Evolutionary conservation across 2,888 invertebrate genomes (phyloP).

Genomic region (Leptothorax acervorum): DNA sequence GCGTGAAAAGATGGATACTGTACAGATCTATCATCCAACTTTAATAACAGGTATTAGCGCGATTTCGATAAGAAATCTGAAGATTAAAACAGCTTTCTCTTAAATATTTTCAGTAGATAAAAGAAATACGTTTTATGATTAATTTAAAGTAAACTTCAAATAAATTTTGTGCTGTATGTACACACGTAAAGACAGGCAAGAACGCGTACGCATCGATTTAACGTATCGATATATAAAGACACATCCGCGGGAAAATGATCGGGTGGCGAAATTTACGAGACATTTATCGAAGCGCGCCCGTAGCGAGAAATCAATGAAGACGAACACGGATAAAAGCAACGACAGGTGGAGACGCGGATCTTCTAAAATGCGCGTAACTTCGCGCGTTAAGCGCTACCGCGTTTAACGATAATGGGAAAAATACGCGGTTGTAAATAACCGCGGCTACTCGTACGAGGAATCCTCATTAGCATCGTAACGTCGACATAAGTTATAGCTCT

Average conservation of each 20-base stretch:
- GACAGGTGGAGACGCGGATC: constrained; percentile 28
- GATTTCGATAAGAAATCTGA: neutral
- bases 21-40: neutral
- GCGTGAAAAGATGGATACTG: neutral
- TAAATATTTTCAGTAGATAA: neutral
- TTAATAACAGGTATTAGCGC: neutral
- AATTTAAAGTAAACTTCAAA: neutral
- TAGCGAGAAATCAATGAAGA: constrained; percentile 44
- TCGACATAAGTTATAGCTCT: constrained; percentile 79
- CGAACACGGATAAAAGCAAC: constrained; percentile 26
- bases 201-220: constrained; percentile 2
- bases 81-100: constrained; percentile 10
- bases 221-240: constrained; percentile 24
- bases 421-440: constrained; percentile 70
- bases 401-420: constrained; percentile 62
- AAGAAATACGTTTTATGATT: neutral
- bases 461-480: constrained; percentile 81
- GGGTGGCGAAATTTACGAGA: constrained; percentile 35
- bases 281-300: constrained; percentile 35
- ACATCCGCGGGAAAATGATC: constrained; percentile 11
- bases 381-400: constrained; percentile 45
- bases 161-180: neutral
- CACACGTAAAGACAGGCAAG: no score
- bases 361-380: constrained; percentile 30
- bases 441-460: constrained; percentile 68